phyloP scores from a whole-genome alignment of 2,113 vertebrate genomes.

The Oenanthe melanoleuca region DNA sequence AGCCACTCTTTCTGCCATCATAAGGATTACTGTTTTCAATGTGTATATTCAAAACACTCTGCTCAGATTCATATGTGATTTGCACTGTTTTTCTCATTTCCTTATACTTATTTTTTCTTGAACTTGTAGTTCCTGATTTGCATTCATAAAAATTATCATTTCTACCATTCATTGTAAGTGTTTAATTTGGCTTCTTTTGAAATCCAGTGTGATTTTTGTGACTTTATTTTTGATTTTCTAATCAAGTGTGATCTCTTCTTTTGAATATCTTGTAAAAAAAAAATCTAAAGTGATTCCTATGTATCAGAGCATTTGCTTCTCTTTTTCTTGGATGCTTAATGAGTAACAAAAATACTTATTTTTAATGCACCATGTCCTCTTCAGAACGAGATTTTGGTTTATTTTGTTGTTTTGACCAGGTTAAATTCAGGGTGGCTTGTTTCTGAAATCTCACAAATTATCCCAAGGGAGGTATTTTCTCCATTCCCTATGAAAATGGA shows the following conservation, averaged over 20 bases:
- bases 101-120: background rate
- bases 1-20: background rate
- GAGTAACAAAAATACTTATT: background rate
- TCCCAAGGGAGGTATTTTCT: background rate
- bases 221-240: background rate
- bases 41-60: background rate
- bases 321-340: background rate
- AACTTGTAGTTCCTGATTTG: background rate
- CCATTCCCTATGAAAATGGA: background rate
- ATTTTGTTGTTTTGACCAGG: accelerated
- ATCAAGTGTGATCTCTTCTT: background rate
- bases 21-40: background rate
- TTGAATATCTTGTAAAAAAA: background rate
- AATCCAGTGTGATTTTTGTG: background rate
- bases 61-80: background rate
- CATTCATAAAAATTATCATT: background rate
- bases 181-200: background rate
- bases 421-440: background rate
- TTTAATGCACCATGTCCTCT: background rate
- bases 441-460: background rate
- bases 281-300: background rate
- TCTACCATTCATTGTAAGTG: background rate
- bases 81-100: background rate
- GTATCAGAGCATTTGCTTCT: background rate
- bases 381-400: background rate